These are phyloP conservation scores for Brenthis ino DNA, from an alignment of 2,888 invertebrate genomes.

Conservation along the genomic window DNA sequence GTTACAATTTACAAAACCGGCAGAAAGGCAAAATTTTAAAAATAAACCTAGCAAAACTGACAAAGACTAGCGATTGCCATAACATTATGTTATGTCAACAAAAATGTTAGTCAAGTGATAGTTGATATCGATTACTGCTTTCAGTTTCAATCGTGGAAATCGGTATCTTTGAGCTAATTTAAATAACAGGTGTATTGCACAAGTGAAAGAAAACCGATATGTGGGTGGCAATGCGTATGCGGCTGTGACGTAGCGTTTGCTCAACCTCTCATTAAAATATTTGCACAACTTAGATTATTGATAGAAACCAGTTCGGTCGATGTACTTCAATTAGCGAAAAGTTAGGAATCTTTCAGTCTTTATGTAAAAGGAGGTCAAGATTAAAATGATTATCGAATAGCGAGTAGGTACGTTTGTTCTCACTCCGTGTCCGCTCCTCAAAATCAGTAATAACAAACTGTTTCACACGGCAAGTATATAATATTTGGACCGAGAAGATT, in stretches of 20 bases:
- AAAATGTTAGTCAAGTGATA: neutral
- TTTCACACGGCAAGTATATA: constrained; percentile 25
- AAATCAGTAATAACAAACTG: constrained; percentile 4
- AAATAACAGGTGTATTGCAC: constrained; percentile 63
- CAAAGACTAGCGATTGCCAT: neutral
- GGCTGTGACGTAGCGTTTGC: constrained; percentile 49
- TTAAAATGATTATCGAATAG: constrained; percentile 58
- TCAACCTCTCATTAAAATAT: constrained; percentile 46
- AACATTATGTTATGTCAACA: neutral
- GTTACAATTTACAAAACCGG: neutral
- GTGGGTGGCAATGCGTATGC: constrained; percentile 47
- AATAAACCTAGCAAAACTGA: too few species aligned
- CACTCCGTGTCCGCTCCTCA: constrained; percentile 13
- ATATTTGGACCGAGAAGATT: constrained; percentile 30
- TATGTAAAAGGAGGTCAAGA: constrained; percentile 73
- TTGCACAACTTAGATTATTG: constrained; percentile 51
- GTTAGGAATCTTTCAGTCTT: constrained; percentile 42
- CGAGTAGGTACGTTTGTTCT: constrained; percentile 13
- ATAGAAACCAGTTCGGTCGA: constrained; percentile 40
- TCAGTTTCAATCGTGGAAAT: constrained; percentile 30
- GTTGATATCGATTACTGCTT: constrained; percentile 14
- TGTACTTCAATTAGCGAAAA: constrained; percentile 43
- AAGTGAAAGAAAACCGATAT: constrained; percentile 60
- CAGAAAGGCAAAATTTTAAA: too few species aligned
- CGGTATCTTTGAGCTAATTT: constrained; percentile 48